Percentiles rank a stretch among this genome's conserved stretches.
These are phyloP conservation scores for Sylvicapra grimmia DNA, from an alignment of 2,113 vertebrate species.

Conservation along the genomic window DNA sequence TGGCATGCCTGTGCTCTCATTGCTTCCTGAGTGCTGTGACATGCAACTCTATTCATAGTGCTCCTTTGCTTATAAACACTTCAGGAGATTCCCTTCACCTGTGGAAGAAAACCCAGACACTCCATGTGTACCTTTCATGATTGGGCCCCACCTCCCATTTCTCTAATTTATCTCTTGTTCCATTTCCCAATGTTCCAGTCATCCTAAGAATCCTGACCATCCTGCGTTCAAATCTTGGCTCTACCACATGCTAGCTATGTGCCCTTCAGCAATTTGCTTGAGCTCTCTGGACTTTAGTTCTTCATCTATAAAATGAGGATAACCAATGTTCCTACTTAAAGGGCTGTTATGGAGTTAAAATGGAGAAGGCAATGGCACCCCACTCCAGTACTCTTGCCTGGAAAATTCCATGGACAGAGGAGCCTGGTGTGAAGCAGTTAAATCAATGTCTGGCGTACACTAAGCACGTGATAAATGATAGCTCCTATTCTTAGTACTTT, in stretches of 20 bases:
- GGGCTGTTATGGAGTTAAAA: not conserved
- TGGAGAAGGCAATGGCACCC: not conserved
- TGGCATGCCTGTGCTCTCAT: not conserved
- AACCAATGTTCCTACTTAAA: not conserved
- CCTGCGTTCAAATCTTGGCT: not conserved
- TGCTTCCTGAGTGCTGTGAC: not conserved
- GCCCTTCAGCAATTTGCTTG: not conserved
- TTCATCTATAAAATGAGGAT: not conserved
- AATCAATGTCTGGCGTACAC: not conserved
- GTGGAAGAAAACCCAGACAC: not conserved
- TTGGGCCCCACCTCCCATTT: not conserved
- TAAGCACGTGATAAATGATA: not conserved
- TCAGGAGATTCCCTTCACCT: not conserved
- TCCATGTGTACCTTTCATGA: not conserved
- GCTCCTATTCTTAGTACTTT: not conserved
- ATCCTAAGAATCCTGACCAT: not conserved
- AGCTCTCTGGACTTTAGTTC: not conserved
- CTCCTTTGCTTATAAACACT: not conserved
- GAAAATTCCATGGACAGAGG: too few species aligned
- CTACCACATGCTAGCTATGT: not conserved
- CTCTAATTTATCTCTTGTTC: not conserved
- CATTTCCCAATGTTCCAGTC: not conserved
- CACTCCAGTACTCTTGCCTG: too few species aligned
- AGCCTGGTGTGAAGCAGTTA: not conserved
- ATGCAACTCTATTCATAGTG: not conserved